Conservation (phyloP, 2,797 vertebrate genomes). For the Phalanger gymnotis region DNA sequence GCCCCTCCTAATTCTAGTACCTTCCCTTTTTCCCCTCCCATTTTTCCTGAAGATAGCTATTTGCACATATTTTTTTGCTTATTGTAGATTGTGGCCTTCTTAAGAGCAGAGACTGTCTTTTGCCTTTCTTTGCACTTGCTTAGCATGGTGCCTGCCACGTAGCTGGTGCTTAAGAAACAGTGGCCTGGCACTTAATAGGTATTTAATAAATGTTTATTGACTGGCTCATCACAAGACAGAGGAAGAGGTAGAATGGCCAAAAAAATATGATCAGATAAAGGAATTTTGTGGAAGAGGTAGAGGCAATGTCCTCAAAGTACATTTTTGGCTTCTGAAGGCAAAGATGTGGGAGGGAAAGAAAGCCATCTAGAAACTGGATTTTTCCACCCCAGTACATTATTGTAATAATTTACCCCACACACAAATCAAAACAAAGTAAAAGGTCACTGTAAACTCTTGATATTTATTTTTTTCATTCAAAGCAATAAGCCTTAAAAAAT, state of each 20-base stretch:
- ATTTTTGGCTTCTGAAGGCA: neutral
- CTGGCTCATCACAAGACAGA: neutral
- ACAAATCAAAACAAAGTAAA: neutral
- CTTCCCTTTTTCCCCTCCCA: neutral
- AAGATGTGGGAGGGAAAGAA: neutral
- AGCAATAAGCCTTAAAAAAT: neutral
- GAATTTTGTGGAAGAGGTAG: neutral
- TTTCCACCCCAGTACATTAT: neutral
- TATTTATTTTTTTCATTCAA: neutral
- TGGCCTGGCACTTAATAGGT: neutral
- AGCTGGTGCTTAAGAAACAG: neutral
- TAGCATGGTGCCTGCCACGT: neutral
- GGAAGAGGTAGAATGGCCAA: neutral
- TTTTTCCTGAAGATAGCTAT: neutral
- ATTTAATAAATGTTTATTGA: neutral
- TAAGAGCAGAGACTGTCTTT: neutral
- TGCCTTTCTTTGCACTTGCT: neutral
- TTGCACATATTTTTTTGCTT: neutral
- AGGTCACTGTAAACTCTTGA: neutral
- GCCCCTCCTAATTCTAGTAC: neutral
- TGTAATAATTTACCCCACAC: neutral
- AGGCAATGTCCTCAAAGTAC: neutral
- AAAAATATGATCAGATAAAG: neutral
- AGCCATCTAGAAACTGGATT: neutral
- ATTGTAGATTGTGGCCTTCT: neutral